Evolutionary conservation across 1,140 invertebrate species (phyloP), one percentile per base, ranked within the genome.

Genomic region (Drosophila pseudoananassae): DNA sequence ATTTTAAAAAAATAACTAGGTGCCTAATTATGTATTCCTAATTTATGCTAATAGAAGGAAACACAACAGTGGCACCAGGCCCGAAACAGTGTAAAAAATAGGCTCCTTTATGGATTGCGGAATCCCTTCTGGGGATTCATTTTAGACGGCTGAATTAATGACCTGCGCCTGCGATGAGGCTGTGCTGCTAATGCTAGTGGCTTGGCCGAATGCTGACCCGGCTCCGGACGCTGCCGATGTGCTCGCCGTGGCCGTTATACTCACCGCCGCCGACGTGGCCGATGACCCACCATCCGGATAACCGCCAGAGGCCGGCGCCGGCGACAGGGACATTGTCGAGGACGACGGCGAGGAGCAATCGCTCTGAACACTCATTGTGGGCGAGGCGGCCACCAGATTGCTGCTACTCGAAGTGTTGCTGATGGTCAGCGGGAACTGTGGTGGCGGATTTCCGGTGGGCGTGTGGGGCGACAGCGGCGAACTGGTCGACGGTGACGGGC

Each of bases 291-390:
- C 83, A 49, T 88, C 83, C 8, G 84, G 83, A 80, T 90, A 79
- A 1, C 89, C 78, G 10, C 78, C 84, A 0, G 83, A 89, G 4
- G 83, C 66, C 3, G 89, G 85, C 9, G 90, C 90, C 12, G 90
- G 90, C 10, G 90, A 91, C 20, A 91, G 40, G 4, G 89, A 91
- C 76, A 91, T 91, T 1, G 89, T 88, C 1, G 90, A 91, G 2
- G 90, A 91, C 23, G 89, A 89, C 3, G 90, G 90, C 14, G 90
- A 91, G 1, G 90, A 91, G 68, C 90, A 91, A 52, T 91, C 90
- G 45, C 90, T 91, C 50, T 91, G 89, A 12, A 87, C 78, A 50
- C 89, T 91, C 90, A 91, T 87, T 3, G 90, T 90, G 0, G 90
- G 90, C 14, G 90, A 91, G 50, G 89, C 84, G 8, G 89, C 87